Conservation (phyloP, 2,888 invertebrate genomes). For the Lepetodrilus schrolli region DNA sequence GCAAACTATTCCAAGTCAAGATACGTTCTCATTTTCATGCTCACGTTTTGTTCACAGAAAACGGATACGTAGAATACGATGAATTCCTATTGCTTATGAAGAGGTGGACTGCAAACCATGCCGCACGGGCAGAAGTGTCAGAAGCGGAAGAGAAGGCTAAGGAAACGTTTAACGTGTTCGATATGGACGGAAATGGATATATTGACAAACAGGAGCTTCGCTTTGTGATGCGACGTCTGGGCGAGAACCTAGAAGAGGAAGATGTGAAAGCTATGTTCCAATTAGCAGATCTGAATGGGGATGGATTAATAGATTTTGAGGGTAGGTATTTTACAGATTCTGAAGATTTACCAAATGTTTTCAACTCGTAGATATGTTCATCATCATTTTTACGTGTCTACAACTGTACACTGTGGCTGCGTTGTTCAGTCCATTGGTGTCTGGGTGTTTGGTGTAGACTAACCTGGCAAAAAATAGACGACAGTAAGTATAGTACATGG, state of each 20-base stretch:
- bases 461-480: too few species aligned
- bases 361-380: too few species aligned
- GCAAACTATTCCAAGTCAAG: too few species aligned
- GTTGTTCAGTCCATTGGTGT: too few species aligned
- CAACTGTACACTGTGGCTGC: too few species aligned
- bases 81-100: slow-evolving; percentile 71
- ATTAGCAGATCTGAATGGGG: slow-evolving; percentile 72
- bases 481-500: too few species aligned
- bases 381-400: too few species aligned
- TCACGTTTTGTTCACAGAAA: slow-evolving; percentile 60
- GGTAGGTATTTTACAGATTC: slow-evolving; percentile 52
- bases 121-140: slow-evolving; percentile 30
- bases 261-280: slow-evolving; percentile 73
- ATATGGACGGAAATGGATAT: slow-evolving; percentile 71
- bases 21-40: too few species aligned
- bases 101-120: slow-evolving; percentile 51
- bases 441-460: too few species aligned
- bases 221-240: slow-evolving; percentile 71
- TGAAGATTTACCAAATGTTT: too few species aligned
- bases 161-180: slow-evolving; percentile 66
- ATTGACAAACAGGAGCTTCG: slow-evolving; percentile 72
- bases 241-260: slow-evolving; percentile 70
- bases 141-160: slow-evolving; percentile 52
- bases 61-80: slow-evolving; percentile 70
- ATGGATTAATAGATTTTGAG: slow-evolving; percentile 73